Conservation (phyloP, 37 sponge, comb jelly and placozoan genomes). For the Eunapius fragilis region DNA sequence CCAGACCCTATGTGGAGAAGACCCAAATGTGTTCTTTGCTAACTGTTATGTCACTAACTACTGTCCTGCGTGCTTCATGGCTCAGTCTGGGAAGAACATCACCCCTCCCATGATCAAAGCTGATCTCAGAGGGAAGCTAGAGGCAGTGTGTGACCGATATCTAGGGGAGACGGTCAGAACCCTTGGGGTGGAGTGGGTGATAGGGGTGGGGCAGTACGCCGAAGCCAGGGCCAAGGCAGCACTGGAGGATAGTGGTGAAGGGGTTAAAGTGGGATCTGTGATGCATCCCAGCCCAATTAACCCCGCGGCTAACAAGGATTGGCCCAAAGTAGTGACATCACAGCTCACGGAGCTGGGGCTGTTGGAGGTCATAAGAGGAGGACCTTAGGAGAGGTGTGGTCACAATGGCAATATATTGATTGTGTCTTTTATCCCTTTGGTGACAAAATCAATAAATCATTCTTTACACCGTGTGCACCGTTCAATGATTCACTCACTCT, state of each 20-base stretch:
- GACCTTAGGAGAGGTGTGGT: neutral
- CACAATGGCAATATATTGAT: too few species aligned
- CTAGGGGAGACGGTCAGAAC: constrained; percentile 30
- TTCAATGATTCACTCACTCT: too few species aligned
- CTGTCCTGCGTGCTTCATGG: constrained; percentile 81
- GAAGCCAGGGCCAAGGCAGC: constrained; percentile 39
- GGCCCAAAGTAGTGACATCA: constrained; percentile 24
- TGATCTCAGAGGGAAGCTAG: constrained; percentile 13
- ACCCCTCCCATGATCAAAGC: constrained; percentile 64
- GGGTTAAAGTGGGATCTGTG: constrained; percentile 38
- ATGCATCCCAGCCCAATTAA: constrained; percentile 81
- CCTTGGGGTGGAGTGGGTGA: constrained; percentile 48
- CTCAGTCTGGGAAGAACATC: constrained; percentile 69
- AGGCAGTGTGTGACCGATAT: constrained; percentile 52
- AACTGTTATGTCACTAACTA: constrained; percentile 84
- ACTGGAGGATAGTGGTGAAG: constrained; percentile 15
- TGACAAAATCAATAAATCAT: too few species aligned
- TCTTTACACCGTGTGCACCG: too few species aligned
- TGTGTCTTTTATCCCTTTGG: too few species aligned
- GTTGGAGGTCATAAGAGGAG: constrained; percentile 21
- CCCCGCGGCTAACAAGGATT: constrained; percentile 70
- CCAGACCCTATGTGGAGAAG: constrained; percentile 44
- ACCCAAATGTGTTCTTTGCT: constrained; percentile 54
- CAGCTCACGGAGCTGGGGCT: constrained; percentile 36
- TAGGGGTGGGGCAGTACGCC: constrained; percentile 74